Evolutionary conservation across 2,888 invertebrate species (phyloP), one percentile per base, ranked within the genome.

Genomic region (Alcis repandata): DNA sequence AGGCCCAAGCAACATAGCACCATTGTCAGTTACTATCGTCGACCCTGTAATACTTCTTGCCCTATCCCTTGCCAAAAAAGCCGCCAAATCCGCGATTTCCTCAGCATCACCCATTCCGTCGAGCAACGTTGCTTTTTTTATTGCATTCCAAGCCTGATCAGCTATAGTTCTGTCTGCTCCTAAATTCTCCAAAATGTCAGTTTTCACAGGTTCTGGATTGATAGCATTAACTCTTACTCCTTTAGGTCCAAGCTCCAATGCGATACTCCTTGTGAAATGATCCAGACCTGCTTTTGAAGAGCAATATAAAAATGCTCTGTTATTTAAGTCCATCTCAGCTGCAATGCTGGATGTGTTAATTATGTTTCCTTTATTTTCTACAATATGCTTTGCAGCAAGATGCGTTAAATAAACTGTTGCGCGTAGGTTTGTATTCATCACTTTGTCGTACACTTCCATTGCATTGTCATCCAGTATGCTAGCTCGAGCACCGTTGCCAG

Each of bases 1-100:
- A 15, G 52, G 51, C 10, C 65, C 65, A 10, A 46, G 40, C 33
- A 72, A 27, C 8, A 58, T 10, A 17, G 49, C 10, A 15, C 73
- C 74, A 67, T 76, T 77, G 49, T 77, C 75, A 40, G 52, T 19
- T 2, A 76, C 57, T 43, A 68, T 63, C 3, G 54, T 61, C 19
- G 94, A 95, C 1, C 98, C 98, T 2, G 98, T 98, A n/a, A 96
- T 96, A 83, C 96, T 97, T 71, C 96, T 96, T 6, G 97, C 95
- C 67, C 95, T 94, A 57, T 96, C 95, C 61, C 97, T 96, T 2
- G 98, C 98, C 64, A 98, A 91, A 86, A 97, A 98, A 7, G 95
- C 95, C 69, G 98, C 97, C 0, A 96, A 94, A 60, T 94, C 94
- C 0, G 98, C 97, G 1, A 98, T 96, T 91, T 98, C 98, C 13